phyloP scores from a whole-genome alignment of 2,113 vertebrate species.

The Lipophrys pholis region DNA sequence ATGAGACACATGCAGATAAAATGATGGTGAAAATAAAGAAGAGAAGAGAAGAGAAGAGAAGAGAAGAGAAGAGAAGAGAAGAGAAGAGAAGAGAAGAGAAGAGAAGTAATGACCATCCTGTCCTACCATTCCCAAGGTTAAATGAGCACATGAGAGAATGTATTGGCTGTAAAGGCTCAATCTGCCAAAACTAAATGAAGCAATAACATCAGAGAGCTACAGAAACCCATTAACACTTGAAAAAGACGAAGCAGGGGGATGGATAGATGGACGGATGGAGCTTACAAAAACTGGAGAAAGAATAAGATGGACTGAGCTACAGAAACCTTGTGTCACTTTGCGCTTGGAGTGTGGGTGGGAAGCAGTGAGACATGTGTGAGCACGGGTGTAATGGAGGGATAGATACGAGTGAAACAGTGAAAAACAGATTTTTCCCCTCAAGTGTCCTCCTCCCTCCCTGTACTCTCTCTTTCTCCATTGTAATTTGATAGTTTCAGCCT shows the following conservation, averaged over 20 bases:
- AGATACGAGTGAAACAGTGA: conserved; percentile 21
- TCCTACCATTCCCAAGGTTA: conserved; percentile 75
- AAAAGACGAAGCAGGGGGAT: conserved; percentile 24
- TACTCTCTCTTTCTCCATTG: conserved; percentile 47
- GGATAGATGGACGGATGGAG: conserved; percentile 27
- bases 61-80: conserved; percentile 3
- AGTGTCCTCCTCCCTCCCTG: conserved; percentile 22
- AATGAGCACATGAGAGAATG: conserved; percentile 75
- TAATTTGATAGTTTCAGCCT: conserved; percentile 71
- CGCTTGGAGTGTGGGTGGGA: conserved; percentile 15
- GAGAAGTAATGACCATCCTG: conserved; percentile 51
- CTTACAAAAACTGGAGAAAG: conserved; percentile 23
- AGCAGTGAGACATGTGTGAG: conserved; percentile 24
- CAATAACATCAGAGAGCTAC: conserved; percentile 79
- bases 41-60: neutral
- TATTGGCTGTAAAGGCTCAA: conserved; percentile 81
- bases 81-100: conserved; percentile 8
- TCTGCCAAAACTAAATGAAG: conserved; percentile 82
- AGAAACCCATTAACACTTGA: conserved; percentile 78
- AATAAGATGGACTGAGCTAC: conserved; percentile 3
- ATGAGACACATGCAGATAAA: conserved; percentile 7
- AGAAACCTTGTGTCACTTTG: conserved; percentile 39
- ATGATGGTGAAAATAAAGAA: conserved; percentile 27
- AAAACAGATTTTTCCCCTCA: conserved; percentile 41
- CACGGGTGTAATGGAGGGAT: conserved; percentile 29